Evolutionary conservation across 2,113 vertebrate species (phyloP), one percentile per base, ranked within the genome.

Genomic region (Tyrannus savana): DNA sequence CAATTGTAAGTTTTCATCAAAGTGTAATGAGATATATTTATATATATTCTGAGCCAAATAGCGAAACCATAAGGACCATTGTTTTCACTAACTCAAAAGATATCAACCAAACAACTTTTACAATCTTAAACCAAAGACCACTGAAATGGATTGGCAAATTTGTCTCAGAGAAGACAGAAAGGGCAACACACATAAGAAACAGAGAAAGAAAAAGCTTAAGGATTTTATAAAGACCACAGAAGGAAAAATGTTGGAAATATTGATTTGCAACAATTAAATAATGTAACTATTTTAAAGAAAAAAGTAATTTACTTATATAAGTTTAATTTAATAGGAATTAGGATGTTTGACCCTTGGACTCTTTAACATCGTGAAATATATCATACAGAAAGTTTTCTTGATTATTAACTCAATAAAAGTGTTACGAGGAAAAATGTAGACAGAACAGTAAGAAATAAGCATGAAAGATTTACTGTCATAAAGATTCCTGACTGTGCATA

Each of bases 361-460:
- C 47, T 86, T 92, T 60, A 95, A 60, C 33, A 42, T 53, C 41
- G 49, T 59, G 16, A 93, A 72, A 23, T 53, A 35, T 49, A 72
- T 81, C 14, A 72, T 37, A 87, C 44, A 68, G 28, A 82, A 92
- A 63, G 10, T 58, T 66, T 82, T 68, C 58, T 75, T 82, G 44
- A 82, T 94, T 87, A 75, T 72, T 87, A 81, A 73, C 84, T 95
- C 82, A 85, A 69, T 83, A 91, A 83, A 82, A 93, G 60, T 66
- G 53, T 85, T 87, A 72, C 64, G 35, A 73, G 52, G 49, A 56
- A 68, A 73, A 90, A 85, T 37, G 30, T 37, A 87, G 58, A 85
- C 31, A 83, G 81, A 97, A 72, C n/a, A 89, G n/a, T 60, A 89
- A 82, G 78, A 93, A 94, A 84, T n/a, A 83, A 83, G 49, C 30